These are phyloP conservation scores for Oncorhynchus tshawytscha DNA, from an alignment of 2,113 vertebrate genomes.

Conservation along the genomic window DNA sequence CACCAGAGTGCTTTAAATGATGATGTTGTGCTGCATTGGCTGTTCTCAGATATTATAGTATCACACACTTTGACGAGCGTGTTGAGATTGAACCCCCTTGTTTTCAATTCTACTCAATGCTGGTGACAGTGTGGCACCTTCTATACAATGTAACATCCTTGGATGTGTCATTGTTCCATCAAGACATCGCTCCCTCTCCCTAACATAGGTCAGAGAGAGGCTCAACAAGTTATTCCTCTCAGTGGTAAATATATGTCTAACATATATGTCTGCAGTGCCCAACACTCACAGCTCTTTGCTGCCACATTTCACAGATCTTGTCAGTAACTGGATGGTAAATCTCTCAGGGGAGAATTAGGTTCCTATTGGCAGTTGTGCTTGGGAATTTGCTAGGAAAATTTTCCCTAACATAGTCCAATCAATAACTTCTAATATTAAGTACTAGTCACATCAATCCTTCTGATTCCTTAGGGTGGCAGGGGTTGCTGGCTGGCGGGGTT, in stretches of 20 bases:
- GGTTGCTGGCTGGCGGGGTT: conserved; percentile 11
- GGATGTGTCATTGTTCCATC: not conserved
- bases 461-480: not conserved
- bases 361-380: conserved; percentile 46
- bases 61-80: conserved; percentile 50
- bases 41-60: not conserved
- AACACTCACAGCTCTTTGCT: not conserved
- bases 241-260: conserved; percentile 15
- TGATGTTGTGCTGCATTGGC: conserved; percentile 18
- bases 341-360: conserved; percentile 57
- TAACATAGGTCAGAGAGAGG: not conserved
- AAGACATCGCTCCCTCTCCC: not conserved
- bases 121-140: not conserved
- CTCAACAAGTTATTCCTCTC: not conserved
- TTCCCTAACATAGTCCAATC: conserved; percentile 55
- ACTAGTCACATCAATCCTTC: not conserved
- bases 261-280: conserved; percentile 3
- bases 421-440: conserved; percentile 57
- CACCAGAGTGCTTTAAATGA: conserved; percentile 33
- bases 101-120: not conserved
- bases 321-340: conserved; percentile 50
- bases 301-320: conserved; percentile 53
- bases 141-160: not conserved
- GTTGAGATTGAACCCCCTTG: conserved; percentile 16
- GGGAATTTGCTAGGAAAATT: conserved; percentile 41